Evolutionary conservation across 1,140 invertebrate genomes (phyloP), one percentile per base, ranked within the genome.

Genomic region (Drosophila setifemur): DNA sequence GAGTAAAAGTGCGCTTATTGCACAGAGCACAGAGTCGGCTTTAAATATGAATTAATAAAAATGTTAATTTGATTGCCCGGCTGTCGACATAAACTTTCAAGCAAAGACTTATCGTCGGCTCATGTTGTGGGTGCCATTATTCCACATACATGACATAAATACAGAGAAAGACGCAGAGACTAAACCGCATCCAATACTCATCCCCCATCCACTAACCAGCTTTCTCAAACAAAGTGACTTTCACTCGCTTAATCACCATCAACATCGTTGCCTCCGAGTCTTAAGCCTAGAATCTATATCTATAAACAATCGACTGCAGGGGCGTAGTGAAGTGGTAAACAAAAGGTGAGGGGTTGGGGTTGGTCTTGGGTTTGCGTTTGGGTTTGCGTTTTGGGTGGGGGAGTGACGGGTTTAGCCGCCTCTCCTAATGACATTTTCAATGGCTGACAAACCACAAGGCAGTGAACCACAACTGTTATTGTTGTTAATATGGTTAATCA

Each of bases 171-270:
- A 60, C 37, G 42, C 42, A 57, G 44, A 60, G 67, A 43, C 54
- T 53, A 61, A 61, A 85, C 78, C 78, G 58, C 79, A 83, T 69
- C 42, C 58, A 78, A 73, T 77, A 78, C 73, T 78, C 79, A 83
- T 63, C 63, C 45, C n/a, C 76, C 73, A 64, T 72, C 61, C 52
- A 45, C 50, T 83, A 73, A 54, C 64, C 71, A 77, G 67, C 79
- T 83, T 83, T 83, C 79, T 40, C 76, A 25, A 43, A 28, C 53
- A 18, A 54, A 52, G 48, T 40, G 37, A 83, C 79, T 83, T 83
- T 83, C 79, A 85, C 79, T 79, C 74, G 39, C 19, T 74, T 78
- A 53, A 85, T 71, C 58, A 73, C 61, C 50, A 85, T 71, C 58
- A 73, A 61, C 50, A 25, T 29, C 44, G 52, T 23, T 25, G 50